These are phyloP conservation scores for Nezara viridula DNA, from an alignment of 2,888 invertebrate genomes.

Conservation along the genomic window DNA sequence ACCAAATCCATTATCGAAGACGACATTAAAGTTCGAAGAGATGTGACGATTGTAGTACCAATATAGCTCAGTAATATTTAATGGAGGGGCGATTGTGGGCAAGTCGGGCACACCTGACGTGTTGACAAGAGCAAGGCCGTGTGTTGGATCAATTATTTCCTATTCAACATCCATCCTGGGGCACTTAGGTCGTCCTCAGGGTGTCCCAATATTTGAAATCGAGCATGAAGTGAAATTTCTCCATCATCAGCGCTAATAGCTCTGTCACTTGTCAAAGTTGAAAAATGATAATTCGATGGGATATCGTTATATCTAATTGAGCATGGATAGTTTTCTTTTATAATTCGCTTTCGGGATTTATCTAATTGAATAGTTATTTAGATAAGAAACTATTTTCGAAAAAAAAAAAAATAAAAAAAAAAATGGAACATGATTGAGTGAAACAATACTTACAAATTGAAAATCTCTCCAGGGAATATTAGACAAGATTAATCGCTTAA, in stretches of 20 bases:
- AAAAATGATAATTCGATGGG: neutral
- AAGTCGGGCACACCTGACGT: neutral
- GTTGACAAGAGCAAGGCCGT: conserved; percentile 13
- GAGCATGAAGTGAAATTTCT: neutral
- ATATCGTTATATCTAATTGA: neutral
- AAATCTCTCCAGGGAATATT: too few species aligned
- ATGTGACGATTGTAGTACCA: neutral
- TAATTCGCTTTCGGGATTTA: neutral
- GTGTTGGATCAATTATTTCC: conserved; percentile 44
- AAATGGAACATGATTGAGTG: too few species aligned
- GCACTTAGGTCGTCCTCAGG: neutral
- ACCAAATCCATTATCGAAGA: neutral
- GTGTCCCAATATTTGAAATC: conserved; percentile 2
- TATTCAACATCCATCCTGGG: neutral
- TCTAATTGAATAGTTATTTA: neutral
- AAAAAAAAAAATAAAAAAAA: too few species aligned
- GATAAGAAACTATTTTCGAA: neutral
- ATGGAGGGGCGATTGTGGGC: neutral
- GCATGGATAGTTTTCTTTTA: neutral
- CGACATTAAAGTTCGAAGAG: neutral
- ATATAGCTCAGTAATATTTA: conserved; percentile 11
- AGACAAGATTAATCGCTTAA: too few species aligned
- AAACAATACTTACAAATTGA: too few species aligned
- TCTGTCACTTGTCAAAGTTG: neutral
- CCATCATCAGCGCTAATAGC: neutral